phyloP scores from a whole-genome alignment of 2,113 vertebrate species.

The Argyrosomus japonicus region DNA sequence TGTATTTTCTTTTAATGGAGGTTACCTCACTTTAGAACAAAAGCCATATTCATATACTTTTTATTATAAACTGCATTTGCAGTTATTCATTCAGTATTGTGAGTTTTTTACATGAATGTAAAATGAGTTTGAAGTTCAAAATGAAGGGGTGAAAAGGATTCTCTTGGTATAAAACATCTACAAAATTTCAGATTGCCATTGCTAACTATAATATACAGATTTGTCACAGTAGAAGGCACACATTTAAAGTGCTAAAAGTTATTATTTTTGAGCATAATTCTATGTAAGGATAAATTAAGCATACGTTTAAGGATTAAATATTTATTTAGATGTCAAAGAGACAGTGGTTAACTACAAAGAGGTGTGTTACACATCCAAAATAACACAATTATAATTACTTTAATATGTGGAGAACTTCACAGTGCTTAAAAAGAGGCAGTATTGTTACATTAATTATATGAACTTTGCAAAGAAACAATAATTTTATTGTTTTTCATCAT shows the following conservation, averaged over 20 bases:
- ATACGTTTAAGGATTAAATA: neutral
- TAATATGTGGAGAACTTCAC: neutral
- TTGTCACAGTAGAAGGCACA: neutral
- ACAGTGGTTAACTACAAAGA: neutral
- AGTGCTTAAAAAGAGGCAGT: neutral
- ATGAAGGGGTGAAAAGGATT: neutral
- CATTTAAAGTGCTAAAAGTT: neutral
- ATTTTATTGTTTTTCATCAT: neutral
- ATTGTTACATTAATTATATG: neutral
- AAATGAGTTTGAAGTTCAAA: neutral
- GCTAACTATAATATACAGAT: neutral
- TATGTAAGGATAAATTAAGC: neutral
- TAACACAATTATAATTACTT: neutral
- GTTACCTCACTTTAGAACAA: neutral
- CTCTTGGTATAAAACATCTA: neutral
- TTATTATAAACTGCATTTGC: constrained; percentile 2
- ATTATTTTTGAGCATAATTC: neutral
- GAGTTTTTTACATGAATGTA: neutral
- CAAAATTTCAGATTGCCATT: neutral
- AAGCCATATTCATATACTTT: neutral
- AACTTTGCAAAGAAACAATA: neutral
- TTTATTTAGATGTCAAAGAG: neutral
- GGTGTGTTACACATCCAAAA: neutral
- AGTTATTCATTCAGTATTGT: neutral
- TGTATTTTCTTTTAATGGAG: constrained; percentile 4